These are phyloP conservation scores for Dolichomitus sp. DNA, from an alignment of 2,888 invertebrate genomes.

Conservation along the genomic window DNA sequence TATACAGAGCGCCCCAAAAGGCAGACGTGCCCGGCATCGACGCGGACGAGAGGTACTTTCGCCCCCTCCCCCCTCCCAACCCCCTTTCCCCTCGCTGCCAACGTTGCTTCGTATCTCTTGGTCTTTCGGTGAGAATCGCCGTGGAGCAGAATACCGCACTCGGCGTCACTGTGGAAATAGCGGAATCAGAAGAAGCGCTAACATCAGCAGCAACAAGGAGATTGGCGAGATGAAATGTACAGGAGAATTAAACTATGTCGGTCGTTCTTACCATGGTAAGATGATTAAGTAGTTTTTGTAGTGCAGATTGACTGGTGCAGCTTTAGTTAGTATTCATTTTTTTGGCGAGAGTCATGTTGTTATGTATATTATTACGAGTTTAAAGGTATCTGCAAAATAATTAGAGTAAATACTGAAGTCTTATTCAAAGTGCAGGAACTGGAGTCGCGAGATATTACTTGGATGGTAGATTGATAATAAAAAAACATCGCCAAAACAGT, in stretches of 20 bases:
- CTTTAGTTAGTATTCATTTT: not conserved
- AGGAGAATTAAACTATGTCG: not conserved
- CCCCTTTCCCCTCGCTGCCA: slow-evolving; percentile 6
- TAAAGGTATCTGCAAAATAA: too few species aligned
- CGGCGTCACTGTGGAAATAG: slow-evolving; percentile 9
- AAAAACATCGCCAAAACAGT: too few species aligned
- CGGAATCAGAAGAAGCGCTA: slow-evolving; percentile 5
- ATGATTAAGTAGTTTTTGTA: not conserved
- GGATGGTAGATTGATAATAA: too few species aligned
- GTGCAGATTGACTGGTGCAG: not conserved
- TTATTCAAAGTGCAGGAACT: too few species aligned
- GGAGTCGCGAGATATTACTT: too few species aligned
- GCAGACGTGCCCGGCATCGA: slow-evolving; percentile 84
- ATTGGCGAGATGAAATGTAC: slow-evolving; percentile 1
- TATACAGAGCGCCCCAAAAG: slow-evolving; percentile 81
- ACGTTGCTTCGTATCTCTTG: slow-evolving; percentile 39
- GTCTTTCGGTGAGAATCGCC: slow-evolving; percentile 52
- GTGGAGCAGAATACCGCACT: slow-evolving; percentile 10
- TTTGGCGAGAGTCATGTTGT: not conserved
- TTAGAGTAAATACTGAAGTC: too few species aligned
- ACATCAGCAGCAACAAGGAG: not conserved
- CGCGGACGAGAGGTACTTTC: slow-evolving; percentile 70
- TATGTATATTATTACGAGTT: not conserved
- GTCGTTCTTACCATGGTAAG: not conserved
- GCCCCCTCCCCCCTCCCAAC: slow-evolving; percentile 51